Percentiles rank a stretch among this genome's conserved stretches.
phyloP scores from a whole-genome alignment of 2,113 vertebrate genomes.

The Psilopogon haemacephalus region DNA sequence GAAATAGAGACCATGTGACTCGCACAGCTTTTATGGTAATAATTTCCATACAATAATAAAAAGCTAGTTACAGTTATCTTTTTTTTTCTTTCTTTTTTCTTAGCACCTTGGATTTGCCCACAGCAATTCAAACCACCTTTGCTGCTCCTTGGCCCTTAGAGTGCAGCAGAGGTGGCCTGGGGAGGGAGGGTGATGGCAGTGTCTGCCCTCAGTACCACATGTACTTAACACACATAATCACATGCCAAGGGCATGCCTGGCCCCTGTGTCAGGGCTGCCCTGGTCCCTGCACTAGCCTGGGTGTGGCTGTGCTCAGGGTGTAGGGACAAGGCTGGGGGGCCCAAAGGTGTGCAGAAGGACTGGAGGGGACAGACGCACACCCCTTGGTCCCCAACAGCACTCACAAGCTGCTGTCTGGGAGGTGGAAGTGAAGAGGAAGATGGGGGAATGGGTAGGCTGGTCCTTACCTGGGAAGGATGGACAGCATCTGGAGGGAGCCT shows the following conservation, averaged over 20 bases:
- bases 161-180: not conserved
- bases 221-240: not conserved
- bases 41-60: slow-evolving; percentile 63
- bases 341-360: not conserved
- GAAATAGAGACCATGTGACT: slow-evolving; percentile 54
- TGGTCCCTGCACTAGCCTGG: not conserved
- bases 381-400: too few species aligned
- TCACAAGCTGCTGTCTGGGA: not conserved
- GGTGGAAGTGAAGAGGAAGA: not conserved
- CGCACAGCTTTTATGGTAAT: slow-evolving; percentile 51
- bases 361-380: not conserved
- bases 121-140: not conserved
- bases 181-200: not conserved
- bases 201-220: not conserved
- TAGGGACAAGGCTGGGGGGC: not conserved
- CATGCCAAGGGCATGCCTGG: not conserved
- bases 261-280: fast-evolving
- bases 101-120: slow-evolving; percentile 68
- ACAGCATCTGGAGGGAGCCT: not conserved
- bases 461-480: not conserved
- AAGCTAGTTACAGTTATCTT: slow-evolving; percentile 54
- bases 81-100: not conserved
- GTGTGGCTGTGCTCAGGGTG: not conserved
- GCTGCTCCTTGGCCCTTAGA: not conserved
- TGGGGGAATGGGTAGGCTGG: not conserved